Conservation (phyloP, 1,140 invertebrate genomes). For the Trinorchestia longiramus region DNA sequence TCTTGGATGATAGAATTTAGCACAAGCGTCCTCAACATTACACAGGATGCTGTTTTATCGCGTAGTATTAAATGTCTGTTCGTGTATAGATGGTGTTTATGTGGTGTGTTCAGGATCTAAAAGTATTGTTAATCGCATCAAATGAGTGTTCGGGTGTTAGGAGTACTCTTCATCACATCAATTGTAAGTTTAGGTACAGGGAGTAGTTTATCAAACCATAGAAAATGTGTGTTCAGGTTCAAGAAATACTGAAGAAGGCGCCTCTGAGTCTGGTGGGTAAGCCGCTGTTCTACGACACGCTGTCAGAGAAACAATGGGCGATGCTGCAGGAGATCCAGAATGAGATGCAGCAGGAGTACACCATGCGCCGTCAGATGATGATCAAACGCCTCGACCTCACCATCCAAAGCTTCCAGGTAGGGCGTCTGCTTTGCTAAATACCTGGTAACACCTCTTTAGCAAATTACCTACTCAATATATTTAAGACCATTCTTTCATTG, state of each 20-base stretch:
- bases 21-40: not conserved
- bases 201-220: not conserved
- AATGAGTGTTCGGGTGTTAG: not conserved
- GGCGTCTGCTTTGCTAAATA: not conserved
- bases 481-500: too few species aligned
- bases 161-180: not conserved
- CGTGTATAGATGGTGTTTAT: too few species aligned
- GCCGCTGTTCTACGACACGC: slow-evolving; percentile 80
- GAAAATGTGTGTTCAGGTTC: slow-evolving; percentile 3
- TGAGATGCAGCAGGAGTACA: slow-evolving; percentile 85
- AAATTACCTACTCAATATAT: too few species aligned
- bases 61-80: too few species aligned
- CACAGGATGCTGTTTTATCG: not conserved
- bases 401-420: slow-evolving; percentile 75
- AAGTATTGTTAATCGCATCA: too few species aligned
- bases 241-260: slow-evolving; percentile 53
- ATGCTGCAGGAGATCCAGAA: slow-evolving; percentile 78
- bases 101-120: too few species aligned
- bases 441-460: too few species aligned
- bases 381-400: slow-evolving; percentile 93
- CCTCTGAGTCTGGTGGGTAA: slow-evolving; percentile 75
- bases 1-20: not conserved
- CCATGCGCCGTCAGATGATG: slow-evolving; percentile 86
- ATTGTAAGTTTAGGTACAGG: not conserved
- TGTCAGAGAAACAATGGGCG: slow-evolving; percentile 87